Percentiles rank a stretch among this genome's conserved stretches.
Conservation (phyloP, 2,888 invertebrate species). For the Drosophila histrio region DNA sequence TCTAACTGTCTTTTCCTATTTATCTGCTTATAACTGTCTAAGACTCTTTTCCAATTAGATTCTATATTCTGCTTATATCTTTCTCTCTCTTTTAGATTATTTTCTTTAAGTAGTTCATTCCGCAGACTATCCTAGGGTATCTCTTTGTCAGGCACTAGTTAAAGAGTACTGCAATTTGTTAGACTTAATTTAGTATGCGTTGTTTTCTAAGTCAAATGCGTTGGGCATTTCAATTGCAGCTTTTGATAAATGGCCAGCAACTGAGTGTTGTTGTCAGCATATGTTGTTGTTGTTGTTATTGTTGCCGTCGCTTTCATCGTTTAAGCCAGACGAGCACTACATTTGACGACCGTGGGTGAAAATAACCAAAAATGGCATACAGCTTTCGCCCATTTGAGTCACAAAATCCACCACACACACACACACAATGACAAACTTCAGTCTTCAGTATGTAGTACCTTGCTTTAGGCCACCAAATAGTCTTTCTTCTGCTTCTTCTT, state of each 20-base stretch:
- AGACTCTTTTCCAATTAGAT: too few relatives aligned
- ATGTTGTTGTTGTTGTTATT: background rate
- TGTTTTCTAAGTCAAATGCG: conserved; percentile 64
- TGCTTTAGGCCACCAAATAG: conserved; percentile 38
- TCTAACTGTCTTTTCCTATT: too few relatives aligned
- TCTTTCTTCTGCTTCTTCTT: background rate
- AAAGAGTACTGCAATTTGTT: conserved; percentile 1
- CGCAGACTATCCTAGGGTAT: conserved; percentile 14
- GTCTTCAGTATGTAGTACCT: conserved; percentile 12
- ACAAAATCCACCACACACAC: too few relatives aligned
- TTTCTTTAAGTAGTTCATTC: too few relatives aligned
- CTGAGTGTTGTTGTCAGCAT: conserved; percentile 26
- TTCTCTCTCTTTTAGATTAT: too few relatives aligned
- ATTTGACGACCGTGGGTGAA: conserved; percentile 74
- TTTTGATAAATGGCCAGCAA: conserved; percentile 73
- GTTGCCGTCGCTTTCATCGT: conserved; percentile 51
- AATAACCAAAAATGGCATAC: conserved; percentile 70
- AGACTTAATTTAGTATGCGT: conserved; percentile 24
- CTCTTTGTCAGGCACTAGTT: background rate
- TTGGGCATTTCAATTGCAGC: conserved; percentile 74
- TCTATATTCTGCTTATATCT: too few relatives aligned
- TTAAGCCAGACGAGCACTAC: conserved; percentile 45
- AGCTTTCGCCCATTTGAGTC: conserved; percentile 74
- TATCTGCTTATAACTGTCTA: too few relatives aligned
- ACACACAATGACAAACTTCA: conserved; percentile 17